These are phyloP conservation scores for Melanaphis sacchari DNA, from an alignment of 1,140 invertebrate species.

Conservation along the genomic window DNA sequence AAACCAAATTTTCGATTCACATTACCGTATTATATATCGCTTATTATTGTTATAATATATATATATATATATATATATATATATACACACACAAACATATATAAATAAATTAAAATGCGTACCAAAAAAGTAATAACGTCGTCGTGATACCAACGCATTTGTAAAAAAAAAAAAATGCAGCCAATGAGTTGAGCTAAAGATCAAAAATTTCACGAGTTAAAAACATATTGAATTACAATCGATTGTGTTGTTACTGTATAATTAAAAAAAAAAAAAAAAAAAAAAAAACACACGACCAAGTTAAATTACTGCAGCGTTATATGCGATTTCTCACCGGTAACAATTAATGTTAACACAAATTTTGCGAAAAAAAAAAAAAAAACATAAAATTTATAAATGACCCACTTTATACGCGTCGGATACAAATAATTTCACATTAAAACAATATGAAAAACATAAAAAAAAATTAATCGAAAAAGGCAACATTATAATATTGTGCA, in stretches of 20 bases:
- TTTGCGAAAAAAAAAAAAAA: background rate
- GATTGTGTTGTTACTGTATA: background rate
- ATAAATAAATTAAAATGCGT: background rate
- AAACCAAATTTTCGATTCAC: background rate
- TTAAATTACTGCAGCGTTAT: background rate
- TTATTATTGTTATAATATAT: background rate
- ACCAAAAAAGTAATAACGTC: background rate
- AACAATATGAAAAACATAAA: too few species aligned
- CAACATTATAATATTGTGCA: background rate
- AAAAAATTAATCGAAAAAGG: too few species aligned
- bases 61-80: too few species aligned
- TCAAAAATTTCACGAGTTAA: background rate
- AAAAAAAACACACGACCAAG: background rate
- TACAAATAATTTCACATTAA: too few species aligned
- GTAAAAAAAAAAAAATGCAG: background rate
- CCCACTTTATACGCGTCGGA: too few species aligned
- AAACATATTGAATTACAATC: background rate
- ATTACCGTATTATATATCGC: background rate
- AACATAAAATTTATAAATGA: too few species aligned
- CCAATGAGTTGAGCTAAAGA: background rate
- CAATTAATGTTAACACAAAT: background rate
- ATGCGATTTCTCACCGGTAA: background rate
- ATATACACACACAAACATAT: too few species aligned
- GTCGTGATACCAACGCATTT: too few species aligned
- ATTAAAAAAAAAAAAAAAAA: background rate